Conservation (phyloP, 2,888 invertebrate species). For the Romanomermis culicivorax region DNA sequence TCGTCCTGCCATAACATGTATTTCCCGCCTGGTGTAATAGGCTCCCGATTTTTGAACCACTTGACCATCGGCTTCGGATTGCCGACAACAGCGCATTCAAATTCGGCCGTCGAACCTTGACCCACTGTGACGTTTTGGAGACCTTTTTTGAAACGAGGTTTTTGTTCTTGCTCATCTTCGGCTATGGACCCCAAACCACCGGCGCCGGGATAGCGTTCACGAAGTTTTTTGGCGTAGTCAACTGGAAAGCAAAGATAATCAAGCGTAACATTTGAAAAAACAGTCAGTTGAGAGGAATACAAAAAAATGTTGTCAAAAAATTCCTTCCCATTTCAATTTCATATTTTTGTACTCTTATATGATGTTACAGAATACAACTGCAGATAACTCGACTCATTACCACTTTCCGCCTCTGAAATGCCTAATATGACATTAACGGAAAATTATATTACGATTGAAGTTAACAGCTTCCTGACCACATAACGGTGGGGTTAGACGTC, state of each 20-base stretch:
- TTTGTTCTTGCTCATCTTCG: conserved; percentile 18
- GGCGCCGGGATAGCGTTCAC: background rate
- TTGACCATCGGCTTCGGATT: conserved; percentile 30
- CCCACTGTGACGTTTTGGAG: conserved; percentile 23
- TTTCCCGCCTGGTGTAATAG: conserved; percentile 20
- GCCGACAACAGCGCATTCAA: conserved; percentile 30
- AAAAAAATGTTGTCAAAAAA: too few relatives aligned
- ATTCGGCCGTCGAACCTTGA: conserved; percentile 27
- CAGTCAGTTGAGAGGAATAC: too few relatives aligned
- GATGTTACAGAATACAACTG: too few relatives aligned
- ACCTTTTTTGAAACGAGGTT: conserved; percentile 25
- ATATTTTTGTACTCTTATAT: too few relatives aligned
- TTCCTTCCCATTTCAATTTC: too few relatives aligned
- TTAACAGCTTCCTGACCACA: too few relatives aligned
- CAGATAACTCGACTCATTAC: too few relatives aligned
- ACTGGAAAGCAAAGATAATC: conserved; percentile 1
- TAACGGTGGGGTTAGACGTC: too few relatives aligned
- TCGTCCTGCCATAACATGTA: conserved; percentile 25
- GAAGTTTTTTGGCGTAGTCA: background rate
- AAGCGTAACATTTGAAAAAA: too few relatives aligned
- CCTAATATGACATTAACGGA: too few relatives aligned
- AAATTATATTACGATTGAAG: too few relatives aligned
- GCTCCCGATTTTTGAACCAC: conserved; percentile 27
- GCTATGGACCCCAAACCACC: background rate
- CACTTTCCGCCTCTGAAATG: too few relatives aligned